phyloP scores from a whole-genome alignment of 1,140 invertebrate species.

The Panulirus ornatus region DNA sequence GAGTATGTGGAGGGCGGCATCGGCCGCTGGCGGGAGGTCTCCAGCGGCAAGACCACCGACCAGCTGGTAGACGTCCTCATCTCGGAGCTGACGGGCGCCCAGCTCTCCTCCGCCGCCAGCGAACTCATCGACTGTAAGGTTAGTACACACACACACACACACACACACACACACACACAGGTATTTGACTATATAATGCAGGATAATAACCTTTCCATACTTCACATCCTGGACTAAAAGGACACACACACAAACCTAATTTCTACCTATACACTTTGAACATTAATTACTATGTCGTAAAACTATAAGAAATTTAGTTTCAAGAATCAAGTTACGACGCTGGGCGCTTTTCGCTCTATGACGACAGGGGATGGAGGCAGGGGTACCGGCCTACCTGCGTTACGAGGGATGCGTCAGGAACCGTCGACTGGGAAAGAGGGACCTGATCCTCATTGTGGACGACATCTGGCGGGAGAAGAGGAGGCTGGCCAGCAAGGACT shows the following conservation, averaged over 20 bases:
- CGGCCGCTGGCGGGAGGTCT: conserved; percentile 50
- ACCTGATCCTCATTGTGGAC: conserved; percentile 61
- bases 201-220: too few relatives aligned
- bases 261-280: too few relatives aligned
- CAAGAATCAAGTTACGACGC: too few relatives aligned
- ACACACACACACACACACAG: neutral
- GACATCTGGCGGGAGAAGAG: conserved; percentile 70
- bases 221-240: too few relatives aligned
- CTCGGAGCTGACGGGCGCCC: conserved; percentile 53
- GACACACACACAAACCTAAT: too few relatives aligned
- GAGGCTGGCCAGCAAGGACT: conserved; percentile 9
- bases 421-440: conserved; percentile 57
- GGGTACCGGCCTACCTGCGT: conserved; percentile 65
- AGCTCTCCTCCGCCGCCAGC: conserved; percentile 29
- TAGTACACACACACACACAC: neutral
- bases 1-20: conserved; percentile 64
- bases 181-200: too few relatives aligned
- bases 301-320: too few relatives aligned
- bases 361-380: conserved; percentile 59
- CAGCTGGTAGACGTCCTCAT: conserved; percentile 59
- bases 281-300: too few relatives aligned
- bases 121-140: conserved; percentile 66
- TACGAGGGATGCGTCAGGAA: conserved; percentile 72
- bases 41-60: conserved; percentile 38
- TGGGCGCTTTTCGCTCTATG: too few relatives aligned